phyloP scores from a whole-genome alignment of 1,140 invertebrate genomes.

The Micrasema minimum region DNA sequence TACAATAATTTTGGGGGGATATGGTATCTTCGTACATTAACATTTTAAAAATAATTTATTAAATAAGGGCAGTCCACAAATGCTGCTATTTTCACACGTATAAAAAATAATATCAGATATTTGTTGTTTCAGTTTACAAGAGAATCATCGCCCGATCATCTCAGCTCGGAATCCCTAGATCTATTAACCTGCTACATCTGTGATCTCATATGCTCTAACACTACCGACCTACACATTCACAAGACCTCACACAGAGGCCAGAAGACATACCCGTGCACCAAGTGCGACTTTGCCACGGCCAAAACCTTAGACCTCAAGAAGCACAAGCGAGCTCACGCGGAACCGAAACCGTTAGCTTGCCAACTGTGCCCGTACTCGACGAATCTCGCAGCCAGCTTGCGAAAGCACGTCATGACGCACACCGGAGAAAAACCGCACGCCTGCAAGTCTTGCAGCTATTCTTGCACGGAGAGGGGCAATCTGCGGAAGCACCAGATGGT shows the following conservation, averaged over 20 bases:
- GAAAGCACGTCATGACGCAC: slow-evolving; percentile 22
- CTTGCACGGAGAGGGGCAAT: slow-evolving; percentile 5
- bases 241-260: slow-evolving; percentile 11
- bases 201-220: neutral
- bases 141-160: neutral
- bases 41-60: neutral
- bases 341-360: slow-evolving; percentile 4
- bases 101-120: neutral
- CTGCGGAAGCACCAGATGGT: slow-evolving; percentile 24
- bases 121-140: neutral
- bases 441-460: slow-evolving; percentile 11
- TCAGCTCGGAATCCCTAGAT: neutral
- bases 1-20: no score
- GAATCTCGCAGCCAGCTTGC: neutral
- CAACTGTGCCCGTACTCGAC: slow-evolving; percentile 3
- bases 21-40: no score
- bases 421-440: slow-evolving; percentile 11
- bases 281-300: neutral
- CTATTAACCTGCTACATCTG: slow-evolving; percentile 10
- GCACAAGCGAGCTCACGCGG: slow-evolving; percentile 1
- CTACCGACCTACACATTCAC: neutral
- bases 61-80: neutral
- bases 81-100: neutral
- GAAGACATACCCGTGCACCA: slow-evolving; percentile 5
- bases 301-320: neutral